A percentile compares a stretch with the other conserved stretches of the same genome.
Evolutionary conservation across 92 coral and sea anemone species (phyloP).

Genomic region (Ricordea florida): DNA sequence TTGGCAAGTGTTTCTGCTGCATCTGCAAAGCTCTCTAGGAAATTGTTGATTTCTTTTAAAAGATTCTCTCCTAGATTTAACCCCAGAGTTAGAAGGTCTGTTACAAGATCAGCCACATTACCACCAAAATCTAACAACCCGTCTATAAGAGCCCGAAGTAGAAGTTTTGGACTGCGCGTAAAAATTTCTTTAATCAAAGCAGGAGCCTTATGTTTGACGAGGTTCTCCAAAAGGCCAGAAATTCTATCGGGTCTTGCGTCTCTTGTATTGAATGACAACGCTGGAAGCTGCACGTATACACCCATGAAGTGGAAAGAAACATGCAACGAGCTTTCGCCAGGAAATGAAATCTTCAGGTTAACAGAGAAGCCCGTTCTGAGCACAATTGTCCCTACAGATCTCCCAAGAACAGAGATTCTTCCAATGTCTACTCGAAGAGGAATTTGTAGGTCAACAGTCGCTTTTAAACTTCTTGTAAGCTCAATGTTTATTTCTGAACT

Average conservation of each 20-base stretch:
- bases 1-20: slow-evolving; percentile 28
- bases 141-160: slow-evolving; percentile 48
- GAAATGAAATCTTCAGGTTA: slow-evolving; percentile 40
- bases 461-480: slow-evolving; percentile 28
- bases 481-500: slow-evolving; percentile 39
- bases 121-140: slow-evolving; percentile 40
- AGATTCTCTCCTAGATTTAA: slow-evolving; percentile 23
- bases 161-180: slow-evolving; percentile 8
- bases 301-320: slow-evolving; percentile 53
- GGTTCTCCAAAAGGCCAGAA: slow-evolving; percentile 9
- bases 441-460: slow-evolving; percentile 19
- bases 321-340: slow-evolving; percentile 47
- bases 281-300: slow-evolving; percentile 11
- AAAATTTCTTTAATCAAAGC: slow-evolving; percentile 23
- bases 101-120: slow-evolving; percentile 26
- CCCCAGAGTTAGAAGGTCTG: slow-evolving; percentile 46
- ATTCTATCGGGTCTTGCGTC: slow-evolving; percentile 59
- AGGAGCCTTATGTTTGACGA: slow-evolving; percentile 43
- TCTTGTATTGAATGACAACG: slow-evolving; percentile 22
- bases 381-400: slow-evolving; percentile 41
- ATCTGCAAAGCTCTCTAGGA: slow-evolving; percentile 35
- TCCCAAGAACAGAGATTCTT: slow-evolving; percentile 30
- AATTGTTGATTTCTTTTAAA: slow-evolving; percentile 39
- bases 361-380: slow-evolving; percentile 43
- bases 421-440: slow-evolving; percentile 41